phyloP scores from a whole-genome alignment of 2,113 vertebrate genomes.

The Lynx canadensis region DNA sequence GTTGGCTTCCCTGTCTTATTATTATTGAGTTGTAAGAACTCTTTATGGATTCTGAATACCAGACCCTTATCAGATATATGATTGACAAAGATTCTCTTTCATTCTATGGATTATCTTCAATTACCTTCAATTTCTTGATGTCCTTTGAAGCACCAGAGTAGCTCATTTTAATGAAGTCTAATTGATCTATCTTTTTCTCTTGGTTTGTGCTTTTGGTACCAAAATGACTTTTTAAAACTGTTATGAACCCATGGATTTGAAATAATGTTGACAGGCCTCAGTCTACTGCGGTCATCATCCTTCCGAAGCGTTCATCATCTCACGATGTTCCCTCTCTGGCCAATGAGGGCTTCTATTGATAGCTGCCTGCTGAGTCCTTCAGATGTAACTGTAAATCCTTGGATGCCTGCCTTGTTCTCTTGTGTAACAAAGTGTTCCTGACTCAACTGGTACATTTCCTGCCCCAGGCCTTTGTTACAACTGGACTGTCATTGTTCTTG shows the following conservation, averaged over 20 bases:
- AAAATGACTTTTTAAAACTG: not conserved
- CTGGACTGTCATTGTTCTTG: not conserved
- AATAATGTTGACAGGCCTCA: accelerated
- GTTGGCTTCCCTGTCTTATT: not conserved
- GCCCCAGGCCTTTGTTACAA: not conserved
- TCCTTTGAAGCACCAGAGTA: not conserved
- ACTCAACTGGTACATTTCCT: not conserved
- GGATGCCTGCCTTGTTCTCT: not conserved
- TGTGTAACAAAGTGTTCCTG: not conserved
- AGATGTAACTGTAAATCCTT: not conserved
- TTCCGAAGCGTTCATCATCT: not conserved
- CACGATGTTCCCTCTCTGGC: not conserved
- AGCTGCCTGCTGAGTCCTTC: not conserved
- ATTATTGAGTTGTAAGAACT: not conserved
- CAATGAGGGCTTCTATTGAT: not conserved
- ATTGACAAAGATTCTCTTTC: not conserved
- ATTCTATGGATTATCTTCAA: not conserved
- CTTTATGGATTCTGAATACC: not conserved
- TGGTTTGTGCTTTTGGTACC: not conserved
- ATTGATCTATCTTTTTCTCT: not conserved
- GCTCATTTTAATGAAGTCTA: not conserved
- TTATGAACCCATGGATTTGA: not conserved
- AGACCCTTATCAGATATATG: not conserved
- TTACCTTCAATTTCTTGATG: not conserved
- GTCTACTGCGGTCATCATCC: not conserved